Conservation (phyloP, 2,888 invertebrate genomes). For the Netelia fuscicornis region DNA sequence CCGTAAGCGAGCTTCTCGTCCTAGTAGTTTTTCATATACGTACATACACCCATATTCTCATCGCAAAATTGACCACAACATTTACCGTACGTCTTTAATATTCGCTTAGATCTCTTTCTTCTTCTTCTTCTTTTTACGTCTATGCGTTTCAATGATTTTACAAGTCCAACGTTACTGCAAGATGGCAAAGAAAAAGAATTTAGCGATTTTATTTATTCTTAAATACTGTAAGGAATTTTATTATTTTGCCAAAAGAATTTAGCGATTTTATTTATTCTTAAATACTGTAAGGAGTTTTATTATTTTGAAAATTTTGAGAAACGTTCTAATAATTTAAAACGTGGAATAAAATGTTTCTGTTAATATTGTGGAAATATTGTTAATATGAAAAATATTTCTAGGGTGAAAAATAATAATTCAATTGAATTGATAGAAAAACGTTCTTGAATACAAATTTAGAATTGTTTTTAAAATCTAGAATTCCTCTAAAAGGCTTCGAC, state of each 20-base stretch:
- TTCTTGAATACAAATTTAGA: too few species aligned
- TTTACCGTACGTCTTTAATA: constrained; percentile 18
- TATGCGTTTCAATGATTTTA: constrained; percentile 41
- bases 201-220: too few species aligned
- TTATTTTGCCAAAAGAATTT: too few species aligned
- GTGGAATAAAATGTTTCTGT: not conserved
- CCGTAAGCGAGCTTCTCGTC: constrained; percentile 23
- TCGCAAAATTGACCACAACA: constrained; percentile 32
- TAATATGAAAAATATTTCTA: too few species aligned
- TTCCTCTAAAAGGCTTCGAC: too few species aligned
- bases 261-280: too few species aligned
- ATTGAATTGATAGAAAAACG: too few species aligned
- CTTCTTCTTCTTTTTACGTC: constrained; percentile 1
- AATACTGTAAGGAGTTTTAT: not conserved
- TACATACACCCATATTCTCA: not conserved
- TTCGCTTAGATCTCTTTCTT: constrained; percentile 24
- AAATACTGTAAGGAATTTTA: too few species aligned
- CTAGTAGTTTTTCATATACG: not conserved
- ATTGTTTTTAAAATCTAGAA: too few species aligned
- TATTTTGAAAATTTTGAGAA: not conserved
- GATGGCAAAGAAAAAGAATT: not conserved
- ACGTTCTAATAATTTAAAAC: not conserved
- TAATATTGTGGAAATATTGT: too few species aligned
- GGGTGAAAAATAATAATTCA: too few species aligned
- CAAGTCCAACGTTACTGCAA: constrained; percentile 7